phyloP scores from a whole-genome alignment of 1,140 invertebrate species.

The Rhynchophorus ferrugineus region DNA sequence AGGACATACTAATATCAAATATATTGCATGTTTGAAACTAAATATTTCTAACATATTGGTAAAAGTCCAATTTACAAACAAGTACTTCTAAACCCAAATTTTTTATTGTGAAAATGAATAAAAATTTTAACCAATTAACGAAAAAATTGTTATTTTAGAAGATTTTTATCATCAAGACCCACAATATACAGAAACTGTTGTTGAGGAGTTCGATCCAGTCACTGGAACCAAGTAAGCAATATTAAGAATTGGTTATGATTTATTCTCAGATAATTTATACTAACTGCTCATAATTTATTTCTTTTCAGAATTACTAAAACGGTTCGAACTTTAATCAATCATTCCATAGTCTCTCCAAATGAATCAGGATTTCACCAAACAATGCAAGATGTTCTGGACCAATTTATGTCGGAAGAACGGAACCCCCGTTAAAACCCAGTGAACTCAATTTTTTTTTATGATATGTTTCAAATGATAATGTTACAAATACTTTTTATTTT shows the following conservation, averaged over 20 bases:
- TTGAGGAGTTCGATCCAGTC: constrained; percentile 47
- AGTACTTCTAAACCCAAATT: constrained; percentile 3
- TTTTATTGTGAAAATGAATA: not conserved
- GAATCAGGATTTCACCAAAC: constrained; percentile 44
- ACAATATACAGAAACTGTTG: constrained; percentile 47
- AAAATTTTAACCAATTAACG: not conserved
- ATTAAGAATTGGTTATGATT: too few relatives aligned
- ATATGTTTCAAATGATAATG: not conserved
- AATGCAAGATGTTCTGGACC: constrained; percentile 49
- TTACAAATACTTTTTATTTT: not conserved
- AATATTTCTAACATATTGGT: too few relatives aligned
- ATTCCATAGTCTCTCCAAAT: constrained; percentile 32
- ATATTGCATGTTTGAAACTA: not conserved
- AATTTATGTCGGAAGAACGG: constrained; percentile 49
- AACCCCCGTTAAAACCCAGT: constrained; percentile 25
- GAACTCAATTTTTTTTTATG: constrained; percentile 4
- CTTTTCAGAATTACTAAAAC: constrained; percentile 45
- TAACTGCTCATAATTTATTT: too few relatives aligned
- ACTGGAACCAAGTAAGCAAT: constrained; percentile 47
- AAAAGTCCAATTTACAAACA: too few relatives aligned
- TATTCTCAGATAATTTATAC: too few relatives aligned
- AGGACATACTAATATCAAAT: too few relatives aligned
- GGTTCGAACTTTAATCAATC: constrained; percentile 42
- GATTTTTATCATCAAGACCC: constrained; percentile 54
- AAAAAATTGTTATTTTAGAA: constrained; percentile 29